phyloP scores from a whole-genome alignment of 2,888 invertebrate genomes.

The Bedellia somnulentella region DNA sequence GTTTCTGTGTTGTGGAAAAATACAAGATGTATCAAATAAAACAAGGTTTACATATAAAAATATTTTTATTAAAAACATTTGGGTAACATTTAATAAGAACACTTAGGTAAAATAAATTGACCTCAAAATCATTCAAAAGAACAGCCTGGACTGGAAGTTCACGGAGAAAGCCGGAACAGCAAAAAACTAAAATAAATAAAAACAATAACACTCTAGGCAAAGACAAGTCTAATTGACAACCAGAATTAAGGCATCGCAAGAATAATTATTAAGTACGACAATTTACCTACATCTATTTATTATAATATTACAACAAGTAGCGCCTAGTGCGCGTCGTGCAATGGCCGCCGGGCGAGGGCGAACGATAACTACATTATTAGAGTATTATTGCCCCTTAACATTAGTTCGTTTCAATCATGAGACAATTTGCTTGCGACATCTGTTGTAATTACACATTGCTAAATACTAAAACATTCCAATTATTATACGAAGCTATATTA shows the following conservation, averaged over 20 bases:
- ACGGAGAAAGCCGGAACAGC: constrained; percentile 60
- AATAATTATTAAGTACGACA: constrained; percentile 63
- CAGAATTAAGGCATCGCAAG: constrained; percentile 65
- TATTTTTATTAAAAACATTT: constrained; percentile 66
- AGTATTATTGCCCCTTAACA: constrained; percentile 57
- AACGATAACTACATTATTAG: too few relatives aligned
- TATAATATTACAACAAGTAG: constrained; percentile 53
- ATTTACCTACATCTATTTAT: constrained; percentile 62
- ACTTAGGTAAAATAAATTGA: constrained; percentile 65
- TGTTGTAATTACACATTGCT: constrained; percentile 44
- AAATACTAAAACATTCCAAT: constrained; percentile 61
- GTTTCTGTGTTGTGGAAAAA: too few relatives aligned
- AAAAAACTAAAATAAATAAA: constrained; percentile 44
- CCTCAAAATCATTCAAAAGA: constrained; percentile 62
- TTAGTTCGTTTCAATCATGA: constrained; percentile 38
- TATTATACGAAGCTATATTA: constrained; percentile 61
- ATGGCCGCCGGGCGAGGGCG: constrained; percentile 25
- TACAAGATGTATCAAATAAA: too few relatives aligned
- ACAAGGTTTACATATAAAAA: constrained; percentile 56
- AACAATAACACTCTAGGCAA: constrained; percentile 60
- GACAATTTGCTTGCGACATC: constrained; percentile 48
- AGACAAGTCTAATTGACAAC: constrained; percentile 63
- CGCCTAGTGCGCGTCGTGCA: constrained; percentile 44
- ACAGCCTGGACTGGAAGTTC: constrained; percentile 63
- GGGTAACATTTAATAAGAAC: constrained; percentile 66